A percentile compares a stretch with the other conserved stretches of the same genome.
Conservation (phyloP, 2,888 invertebrate genomes). For the Coenonympha glycerion region DNA sequence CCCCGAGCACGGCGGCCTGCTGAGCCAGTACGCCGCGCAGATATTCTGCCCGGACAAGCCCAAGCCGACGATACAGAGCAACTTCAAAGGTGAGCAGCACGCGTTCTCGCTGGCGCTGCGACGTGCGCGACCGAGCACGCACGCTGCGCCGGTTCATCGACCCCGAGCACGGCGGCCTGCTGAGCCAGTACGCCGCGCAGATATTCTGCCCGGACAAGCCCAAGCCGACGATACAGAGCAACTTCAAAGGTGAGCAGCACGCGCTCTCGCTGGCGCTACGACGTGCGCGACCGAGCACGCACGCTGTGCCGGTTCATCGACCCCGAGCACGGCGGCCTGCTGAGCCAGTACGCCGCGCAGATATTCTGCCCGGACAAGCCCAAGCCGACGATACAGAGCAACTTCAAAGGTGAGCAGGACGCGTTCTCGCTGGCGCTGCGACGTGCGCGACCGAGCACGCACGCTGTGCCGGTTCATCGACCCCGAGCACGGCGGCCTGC, state of each 20-base stretch:
- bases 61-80: slow-evolving; percentile 91
- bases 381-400: slow-evolving; percentile 91
- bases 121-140: slow-evolving; percentile 95
- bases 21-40: slow-evolving; percentile 83
- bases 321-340: slow-evolving; percentile 44
- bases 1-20: slow-evolving; percentile 44
- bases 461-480: slow-evolving; percentile 82
- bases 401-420: slow-evolving; percentile 88
- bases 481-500: slow-evolving; percentile 44
- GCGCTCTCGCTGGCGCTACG: slow-evolving; percentile 97
- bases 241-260: slow-evolving; percentile 88
- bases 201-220: slow-evolving; percentile 96
- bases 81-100: slow-evolving; percentile 88
- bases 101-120: slow-evolving; percentile 97
- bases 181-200: slow-evolving; percentile 83
- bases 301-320: slow-evolving; percentile 82
- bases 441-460: slow-evolving; percentile 95
- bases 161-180: slow-evolving; percentile 44
- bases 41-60: slow-evolving; percentile 96
- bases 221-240: slow-evolving; percentile 91
- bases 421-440: slow-evolving; percentile 97
- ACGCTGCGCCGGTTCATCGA: slow-evolving; percentile 82
- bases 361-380: slow-evolving; percentile 96
- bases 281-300: slow-evolving; percentile 95
- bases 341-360: slow-evolving; percentile 83